Evolutionary conservation across 2,113 vertebrate genomes (phyloP).

Genomic region (Catharus minimus): DNA sequence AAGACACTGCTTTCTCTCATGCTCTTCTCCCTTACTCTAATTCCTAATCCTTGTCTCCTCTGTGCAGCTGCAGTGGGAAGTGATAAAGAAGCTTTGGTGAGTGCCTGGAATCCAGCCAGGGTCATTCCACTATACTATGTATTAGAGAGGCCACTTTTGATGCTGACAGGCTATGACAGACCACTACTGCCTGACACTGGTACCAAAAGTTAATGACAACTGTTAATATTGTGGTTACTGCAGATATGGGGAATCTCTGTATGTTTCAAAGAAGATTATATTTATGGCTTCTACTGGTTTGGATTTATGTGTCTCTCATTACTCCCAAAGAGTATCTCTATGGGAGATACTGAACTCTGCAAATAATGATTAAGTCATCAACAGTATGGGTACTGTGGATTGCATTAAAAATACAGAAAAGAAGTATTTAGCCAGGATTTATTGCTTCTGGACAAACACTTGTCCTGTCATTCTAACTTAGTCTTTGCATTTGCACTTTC

Average conservation of each 20-base stretch:
- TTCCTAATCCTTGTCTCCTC: not conserved
- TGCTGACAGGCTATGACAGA: not conserved
- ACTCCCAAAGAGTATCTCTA: not conserved
- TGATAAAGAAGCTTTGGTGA: not conserved
- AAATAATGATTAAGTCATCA: not conserved
- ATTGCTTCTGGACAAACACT: not conserved
- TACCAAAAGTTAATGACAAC: not conserved
- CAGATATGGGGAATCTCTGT: not conserved
- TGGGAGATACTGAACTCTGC: not conserved
- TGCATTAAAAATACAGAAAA: not conserved
- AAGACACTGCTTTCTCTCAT: not conserved
- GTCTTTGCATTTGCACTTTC: not conserved
- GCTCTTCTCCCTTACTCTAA: not conserved
- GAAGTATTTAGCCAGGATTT: not conserved
- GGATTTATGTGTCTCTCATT: not conserved
- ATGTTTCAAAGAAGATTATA: not conserved
- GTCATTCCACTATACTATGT: not conserved
- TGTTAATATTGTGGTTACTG: not conserved
- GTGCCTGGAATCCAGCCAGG: not conserved
- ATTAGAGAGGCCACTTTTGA: not conserved
- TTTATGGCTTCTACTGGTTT: not conserved
- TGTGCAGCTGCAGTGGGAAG: not conserved
- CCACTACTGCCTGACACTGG: not conserved
- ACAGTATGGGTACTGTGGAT: not conserved
- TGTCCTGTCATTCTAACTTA: not conserved